Conservation (phyloP, 2,113 vertebrate genomes). For the Procavia capensis region DNA sequence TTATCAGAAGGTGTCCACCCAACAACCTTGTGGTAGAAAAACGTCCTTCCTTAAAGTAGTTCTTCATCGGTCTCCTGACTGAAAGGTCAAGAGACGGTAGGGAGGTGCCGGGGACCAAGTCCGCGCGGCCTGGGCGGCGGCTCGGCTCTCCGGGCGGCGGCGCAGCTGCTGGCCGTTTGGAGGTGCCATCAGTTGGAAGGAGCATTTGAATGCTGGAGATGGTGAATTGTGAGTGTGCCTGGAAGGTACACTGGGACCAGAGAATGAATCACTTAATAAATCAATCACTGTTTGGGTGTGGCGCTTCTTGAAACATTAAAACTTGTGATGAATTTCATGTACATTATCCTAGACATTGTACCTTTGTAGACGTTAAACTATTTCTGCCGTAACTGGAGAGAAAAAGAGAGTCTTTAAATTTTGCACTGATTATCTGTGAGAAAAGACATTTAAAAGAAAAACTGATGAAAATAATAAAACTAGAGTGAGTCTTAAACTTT, state of each 20-base stretch:
- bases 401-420: conserved; percentile 3
- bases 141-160: background rate
- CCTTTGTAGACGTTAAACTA: background rate
- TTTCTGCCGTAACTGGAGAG: conserved; percentile 32
- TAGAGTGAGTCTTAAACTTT: background rate
- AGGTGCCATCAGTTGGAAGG: background rate
- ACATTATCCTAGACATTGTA: background rate
- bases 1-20: conserved; percentile 62
- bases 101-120: background rate
- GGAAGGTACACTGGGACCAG: background rate
- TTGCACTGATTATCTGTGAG: background rate
- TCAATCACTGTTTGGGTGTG: conserved; percentile 1
- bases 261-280: conserved; percentile 6
- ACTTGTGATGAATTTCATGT: background rate
- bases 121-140: conserved; percentile 12
- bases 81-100: background rate
- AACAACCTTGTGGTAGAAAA: conserved; percentile 55
- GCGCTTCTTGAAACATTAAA: conserved; percentile 10
- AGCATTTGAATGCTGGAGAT: background rate
- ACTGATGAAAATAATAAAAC: background rate
- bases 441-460: background rate
- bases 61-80: conserved; percentile 49
- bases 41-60: conserved; percentile 11
- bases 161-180: background rate
- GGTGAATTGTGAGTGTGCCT: background rate